Conservation (phyloP, 2,888 invertebrate species). For the Corbicula japonica region DNA sequence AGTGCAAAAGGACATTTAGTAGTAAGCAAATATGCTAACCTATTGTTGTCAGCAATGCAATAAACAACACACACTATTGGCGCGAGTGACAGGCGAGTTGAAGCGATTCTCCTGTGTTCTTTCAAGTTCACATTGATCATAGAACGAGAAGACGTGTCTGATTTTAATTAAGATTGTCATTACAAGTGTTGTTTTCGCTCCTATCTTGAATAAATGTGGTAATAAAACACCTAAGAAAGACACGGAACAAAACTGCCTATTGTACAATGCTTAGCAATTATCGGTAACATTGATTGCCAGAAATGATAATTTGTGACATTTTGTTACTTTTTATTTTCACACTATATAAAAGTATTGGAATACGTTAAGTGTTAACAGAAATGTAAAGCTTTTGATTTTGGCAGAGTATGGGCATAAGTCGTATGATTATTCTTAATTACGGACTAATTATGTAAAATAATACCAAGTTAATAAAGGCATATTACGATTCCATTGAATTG, state of each 20-base stretch:
- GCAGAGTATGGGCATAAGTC: neutral
- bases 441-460: neutral
- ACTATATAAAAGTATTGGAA: no score
- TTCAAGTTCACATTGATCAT: neutral
- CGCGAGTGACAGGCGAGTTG: no score
- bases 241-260: neutral
- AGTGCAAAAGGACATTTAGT: no score
- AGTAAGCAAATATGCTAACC: no score
- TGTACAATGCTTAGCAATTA: constrained; percentile 4
- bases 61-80: no score
- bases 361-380: no score
- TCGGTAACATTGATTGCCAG: constrained; percentile 3
- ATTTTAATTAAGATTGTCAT: constrained; percentile 20
- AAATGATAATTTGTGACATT: constrained; percentile 13
- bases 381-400: no score
- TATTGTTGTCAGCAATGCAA: no score
- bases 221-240: constrained; percentile 5
- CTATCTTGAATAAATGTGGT: constrained; percentile 14
- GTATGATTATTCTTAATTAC: neutral
- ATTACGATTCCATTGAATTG: no score
- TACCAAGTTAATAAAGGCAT: no score
- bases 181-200: constrained; percentile 1
- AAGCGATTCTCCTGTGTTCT: no score
- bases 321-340: no score
- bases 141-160: constrained; percentile 2